Base-by-base conservation (phyloP, 2,113 vertebrate genomes). In the Malurus alboscapulatus region DNA sequence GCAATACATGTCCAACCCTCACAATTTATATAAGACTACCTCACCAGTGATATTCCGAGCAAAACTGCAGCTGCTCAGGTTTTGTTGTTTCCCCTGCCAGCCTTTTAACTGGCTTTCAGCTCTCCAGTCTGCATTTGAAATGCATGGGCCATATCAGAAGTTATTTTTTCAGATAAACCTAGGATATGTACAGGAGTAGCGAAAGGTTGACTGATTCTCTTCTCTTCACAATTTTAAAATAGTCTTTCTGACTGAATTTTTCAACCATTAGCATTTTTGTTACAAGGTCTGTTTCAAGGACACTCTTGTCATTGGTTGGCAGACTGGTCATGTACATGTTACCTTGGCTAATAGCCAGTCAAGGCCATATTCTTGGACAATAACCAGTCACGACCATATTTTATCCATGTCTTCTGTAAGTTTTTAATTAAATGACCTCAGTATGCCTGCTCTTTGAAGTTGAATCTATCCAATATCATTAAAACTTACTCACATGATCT, bases 371-470 rank as follows among this genome's bases (percentile, higher is more conserved):
- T 63, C 44, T 57, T 79, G 74, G 40, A 83, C 65, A 62, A 90
- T 73, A 84, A 73, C 27, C 61, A 84, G 57, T n/a, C 36, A 86
- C 55, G 17, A 73, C n/a, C 34, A 30, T 54, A 62, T 69, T 89
- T 77, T 47, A 73, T 58, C 45, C 38, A 69, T 1, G 1, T 55
- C 55, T 55, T 83, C 71, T 5, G 0, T 83, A 85, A 10, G 20
- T 83, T 94, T 90, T 96, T 90, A 86, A 95, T 96, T 90, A 86
- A 94, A 87, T 86, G 2, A 67, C 25, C 68, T 87, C 91, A 90
- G 65, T 74, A 67, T 88, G 67, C 15, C 54, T 22, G 55, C 59
- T 90, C 89, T 95, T 93, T 94, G 91, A 96, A 84, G 76, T 71
- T 76, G 14, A 74, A 69, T 67, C 36, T 75, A n/a, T 92, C 78